phyloP scores from a whole-genome alignment of 1,140 invertebrate species.

The Bombus haemorrhoidalis region DNA sequence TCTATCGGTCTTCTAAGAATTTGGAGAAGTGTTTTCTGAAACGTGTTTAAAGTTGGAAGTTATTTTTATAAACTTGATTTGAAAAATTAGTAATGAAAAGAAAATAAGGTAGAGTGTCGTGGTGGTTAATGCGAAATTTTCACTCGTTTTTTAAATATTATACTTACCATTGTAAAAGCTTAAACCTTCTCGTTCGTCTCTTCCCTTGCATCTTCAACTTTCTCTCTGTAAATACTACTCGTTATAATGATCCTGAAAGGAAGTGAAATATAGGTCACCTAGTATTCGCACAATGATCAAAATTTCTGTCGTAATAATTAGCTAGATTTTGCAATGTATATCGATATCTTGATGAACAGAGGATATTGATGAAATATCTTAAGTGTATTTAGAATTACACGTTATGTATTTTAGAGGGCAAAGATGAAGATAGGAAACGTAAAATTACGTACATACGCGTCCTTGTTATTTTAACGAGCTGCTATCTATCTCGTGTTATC shows the following conservation, averaged over 20 bases:
- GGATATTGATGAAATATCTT: neutral
- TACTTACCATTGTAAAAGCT: neutral
- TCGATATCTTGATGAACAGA: neutral
- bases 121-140: too few relatives aligned
- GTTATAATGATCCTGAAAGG: too few relatives aligned
- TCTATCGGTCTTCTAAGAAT: too few relatives aligned
- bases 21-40: too few relatives aligned
- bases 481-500: neutral
- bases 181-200: too few relatives aligned
- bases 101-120: too few relatives aligned
- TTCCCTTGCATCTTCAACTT: too few relatives aligned
- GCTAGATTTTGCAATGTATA: neutral
- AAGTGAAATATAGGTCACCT: neutral
- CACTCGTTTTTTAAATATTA: neutral
- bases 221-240: too few relatives aligned
- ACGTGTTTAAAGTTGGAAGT: too few relatives aligned
- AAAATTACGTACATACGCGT: neutral
- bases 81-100: too few relatives aligned
- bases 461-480: neutral
- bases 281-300: neutral
- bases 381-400: neutral
- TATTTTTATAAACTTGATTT: too few relatives aligned
- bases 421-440: neutral
- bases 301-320: neutral
- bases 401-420: neutral